A percentile compares a stretch with the other conserved stretches of the same genome.
Conservation (phyloP, 2,888 invertebrate genomes). For the Tetrapedia diversipes region DNA sequence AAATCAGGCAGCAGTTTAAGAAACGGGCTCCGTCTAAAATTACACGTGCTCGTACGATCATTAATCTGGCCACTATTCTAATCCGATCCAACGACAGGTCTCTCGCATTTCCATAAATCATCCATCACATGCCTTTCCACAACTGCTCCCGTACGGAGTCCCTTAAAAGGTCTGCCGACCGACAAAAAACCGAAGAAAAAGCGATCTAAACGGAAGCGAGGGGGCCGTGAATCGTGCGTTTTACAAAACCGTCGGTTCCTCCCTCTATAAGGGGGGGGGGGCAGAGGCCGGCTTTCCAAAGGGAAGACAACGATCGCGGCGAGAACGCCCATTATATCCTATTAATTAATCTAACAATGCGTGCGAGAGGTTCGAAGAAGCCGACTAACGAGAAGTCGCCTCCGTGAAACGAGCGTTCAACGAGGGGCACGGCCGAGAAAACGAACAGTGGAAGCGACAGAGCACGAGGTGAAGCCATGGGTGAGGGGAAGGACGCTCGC, state of each 20-base stretch:
- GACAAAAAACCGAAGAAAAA: constrained; percentile 9
- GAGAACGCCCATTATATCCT: constrained; percentile 69
- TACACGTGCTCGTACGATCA: too few species aligned
- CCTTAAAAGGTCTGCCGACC: not conserved
- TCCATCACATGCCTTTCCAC: not conserved
- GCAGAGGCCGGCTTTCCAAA: constrained; percentile 34
- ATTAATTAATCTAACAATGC: constrained; percentile 73
- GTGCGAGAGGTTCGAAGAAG: constrained; percentile 66
- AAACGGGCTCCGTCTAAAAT: too few species aligned
- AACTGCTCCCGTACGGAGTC: not conserved
- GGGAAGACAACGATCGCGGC: constrained; percentile 61
- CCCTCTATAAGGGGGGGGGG: not conserved
- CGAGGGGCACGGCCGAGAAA: constrained; percentile 5
- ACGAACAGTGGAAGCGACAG: constrained; percentile 20
- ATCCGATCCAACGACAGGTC: not conserved
- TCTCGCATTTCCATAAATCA: not conserved
- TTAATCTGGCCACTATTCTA: too few species aligned
- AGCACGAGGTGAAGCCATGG: not conserved
- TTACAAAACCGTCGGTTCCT: constrained; percentile 33
- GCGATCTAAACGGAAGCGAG: constrained; percentile 13
- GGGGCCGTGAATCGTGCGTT: constrained; percentile 1
- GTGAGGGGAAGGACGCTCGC: constrained; percentile 31
- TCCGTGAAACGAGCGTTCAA: constrained; percentile 42
- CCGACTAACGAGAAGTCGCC: constrained; percentile 67
- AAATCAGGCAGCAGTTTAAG: too few species aligned